A percentile compares a stretch with the other conserved stretches of the same genome.
These are phyloP conservation scores for Strix uralensis DNA, from an alignment of 2,113 vertebrate genomes.

Conservation along the genomic window DNA sequence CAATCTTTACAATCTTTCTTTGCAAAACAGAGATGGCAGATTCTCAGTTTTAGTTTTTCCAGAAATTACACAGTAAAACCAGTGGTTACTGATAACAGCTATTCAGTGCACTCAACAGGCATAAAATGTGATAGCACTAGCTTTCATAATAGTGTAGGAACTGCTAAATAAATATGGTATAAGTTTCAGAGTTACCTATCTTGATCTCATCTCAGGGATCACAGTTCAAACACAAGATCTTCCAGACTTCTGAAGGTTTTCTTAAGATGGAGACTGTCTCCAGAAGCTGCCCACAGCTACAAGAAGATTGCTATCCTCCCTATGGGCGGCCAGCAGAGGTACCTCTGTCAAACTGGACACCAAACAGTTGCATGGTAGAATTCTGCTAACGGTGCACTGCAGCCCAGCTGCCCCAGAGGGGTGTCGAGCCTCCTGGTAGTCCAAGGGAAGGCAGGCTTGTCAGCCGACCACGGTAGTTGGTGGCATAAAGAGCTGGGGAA, in stretches of 20 bases:
- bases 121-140: not conserved
- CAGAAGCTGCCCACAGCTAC: not conserved
- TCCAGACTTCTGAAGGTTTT: not conserved
- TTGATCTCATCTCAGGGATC: not conserved
- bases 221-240: not conserved
- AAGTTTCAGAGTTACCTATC: not conserved
- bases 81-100: not conserved
- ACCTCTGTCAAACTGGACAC: not conserved
- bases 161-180: not conserved
- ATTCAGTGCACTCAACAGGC: not conserved
- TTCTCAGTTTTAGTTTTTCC: not conserved
- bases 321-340: not conserved
- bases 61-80: not conserved
- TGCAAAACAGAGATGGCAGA: not conserved
- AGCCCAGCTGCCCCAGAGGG: not conserved
- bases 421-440: not conserved
- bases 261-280: not conserved
- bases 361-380: not conserved
- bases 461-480: not conserved
- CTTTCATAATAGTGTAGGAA: not conserved
- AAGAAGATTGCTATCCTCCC: not conserved
- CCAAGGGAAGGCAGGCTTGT: not conserved
- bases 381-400: not conserved
- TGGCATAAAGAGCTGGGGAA: not conserved
- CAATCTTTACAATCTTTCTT: not conserved